phyloP scores from a whole-genome alignment of 2,113 vertebrate genomes.

The Mugil cephalus region DNA sequence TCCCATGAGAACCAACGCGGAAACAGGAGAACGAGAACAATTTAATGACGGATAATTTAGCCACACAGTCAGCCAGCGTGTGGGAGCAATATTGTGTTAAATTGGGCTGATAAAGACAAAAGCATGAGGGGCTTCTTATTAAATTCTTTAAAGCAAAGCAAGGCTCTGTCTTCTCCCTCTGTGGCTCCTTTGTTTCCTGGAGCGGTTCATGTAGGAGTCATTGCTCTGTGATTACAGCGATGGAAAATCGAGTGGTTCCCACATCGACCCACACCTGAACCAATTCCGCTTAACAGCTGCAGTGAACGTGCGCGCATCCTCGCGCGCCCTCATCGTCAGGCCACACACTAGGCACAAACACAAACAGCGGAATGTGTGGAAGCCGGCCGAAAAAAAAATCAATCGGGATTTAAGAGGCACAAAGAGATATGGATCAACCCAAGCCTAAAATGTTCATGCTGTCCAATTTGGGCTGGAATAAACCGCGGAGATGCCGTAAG shows the following conservation, averaged over 20 bases:
- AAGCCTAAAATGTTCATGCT: constrained; percentile 3
- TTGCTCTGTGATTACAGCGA: constrained; percentile 69
- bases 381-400: constrained; percentile 1
- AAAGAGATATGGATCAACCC: not conserved
- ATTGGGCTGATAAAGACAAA: constrained; percentile 62
- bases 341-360: constrained; percentile 32
- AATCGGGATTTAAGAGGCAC: constrained; percentile 30
- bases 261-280: constrained; percentile 65
- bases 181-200: constrained; percentile 72
- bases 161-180: constrained; percentile 48
- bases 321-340: not conserved
- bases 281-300: constrained; percentile 30
- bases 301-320: constrained; percentile 4
- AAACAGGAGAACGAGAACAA: constrained; percentile 39
- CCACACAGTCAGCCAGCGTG: constrained; percentile 39
- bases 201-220: constrained; percentile 70
- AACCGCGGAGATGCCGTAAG: not conserved
- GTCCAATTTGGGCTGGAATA: not conserved
- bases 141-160: constrained; percentile 55
- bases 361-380: not conserved
- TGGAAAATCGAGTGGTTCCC: constrained; percentile 63
- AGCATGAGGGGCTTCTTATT: constrained; percentile 60
- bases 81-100: constrained; percentile 32
- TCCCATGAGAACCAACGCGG: constrained; percentile 55
- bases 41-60: constrained; percentile 54